phyloP scores from a whole-genome alignment of 2,113 vertebrate genomes.

The Chloebia gouldiae region DNA sequence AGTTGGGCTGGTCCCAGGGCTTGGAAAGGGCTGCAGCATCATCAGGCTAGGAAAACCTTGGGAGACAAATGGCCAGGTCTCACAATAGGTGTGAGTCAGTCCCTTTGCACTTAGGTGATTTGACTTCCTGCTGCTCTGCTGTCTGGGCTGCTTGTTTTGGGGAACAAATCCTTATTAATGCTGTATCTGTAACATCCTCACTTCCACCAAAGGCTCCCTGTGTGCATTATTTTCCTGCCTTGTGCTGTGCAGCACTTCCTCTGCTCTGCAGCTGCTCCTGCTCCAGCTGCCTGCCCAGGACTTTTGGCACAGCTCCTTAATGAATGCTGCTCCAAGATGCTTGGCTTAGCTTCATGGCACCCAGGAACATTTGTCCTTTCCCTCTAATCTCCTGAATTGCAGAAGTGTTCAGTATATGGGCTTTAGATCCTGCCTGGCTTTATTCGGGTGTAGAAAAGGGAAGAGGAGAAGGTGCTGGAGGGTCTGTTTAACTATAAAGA shows the following conservation, averaged over 20 bases:
- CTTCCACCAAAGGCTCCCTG: slow-evolving; percentile 43
- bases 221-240: slow-evolving; percentile 35
- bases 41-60: not conserved
- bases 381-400: slow-evolving; percentile 42
- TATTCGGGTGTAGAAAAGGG: not conserved
- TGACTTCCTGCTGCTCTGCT: slow-evolving; percentile 35
- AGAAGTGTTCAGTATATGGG: not conserved
- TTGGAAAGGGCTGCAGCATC: not conserved
- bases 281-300: slow-evolving; percentile 22
- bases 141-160: not conserved
- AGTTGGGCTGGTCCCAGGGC: not conserved
- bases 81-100: slow-evolving; percentile 43
- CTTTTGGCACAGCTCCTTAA: slow-evolving; percentile 5
- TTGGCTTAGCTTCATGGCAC: slow-evolving; percentile 4
- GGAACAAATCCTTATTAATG: slow-evolving; percentile 6
- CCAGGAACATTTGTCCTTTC: slow-evolving; percentile 33
- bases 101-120: not conserved
- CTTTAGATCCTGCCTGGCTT: slow-evolving; percentile 15
- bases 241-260: slow-evolving; percentile 5
- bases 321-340: slow-evolving; percentile 9
- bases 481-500: not conserved
- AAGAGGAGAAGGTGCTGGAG: not conserved
- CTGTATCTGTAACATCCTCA: not conserved
- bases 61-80: not conserved
- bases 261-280: slow-evolving; percentile 40